These are phyloP conservation scores for Hemiscyllium ocellatum DNA, from an alignment of 2,113 vertebrate species.

Conservation along the genomic window DNA sequence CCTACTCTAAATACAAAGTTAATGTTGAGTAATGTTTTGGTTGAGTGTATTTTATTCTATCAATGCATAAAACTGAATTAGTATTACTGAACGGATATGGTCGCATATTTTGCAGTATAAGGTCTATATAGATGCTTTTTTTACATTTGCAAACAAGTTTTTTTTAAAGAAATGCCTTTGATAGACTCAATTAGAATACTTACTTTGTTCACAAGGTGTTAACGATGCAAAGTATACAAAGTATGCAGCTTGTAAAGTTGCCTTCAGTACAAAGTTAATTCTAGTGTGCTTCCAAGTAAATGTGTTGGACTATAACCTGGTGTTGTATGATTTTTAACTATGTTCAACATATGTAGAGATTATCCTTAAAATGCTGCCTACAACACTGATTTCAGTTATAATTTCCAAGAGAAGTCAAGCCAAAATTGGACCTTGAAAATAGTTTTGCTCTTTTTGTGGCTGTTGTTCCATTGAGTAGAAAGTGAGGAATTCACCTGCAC, in stretches of 20 bases:
- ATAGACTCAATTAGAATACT: not conserved
- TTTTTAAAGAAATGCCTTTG: not conserved
- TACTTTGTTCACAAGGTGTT: not conserved
- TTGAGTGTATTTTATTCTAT: slow-evolving; percentile 10
- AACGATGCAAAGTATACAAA: not conserved
- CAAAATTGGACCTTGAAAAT: not conserved
- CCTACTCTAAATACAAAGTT: not conserved
- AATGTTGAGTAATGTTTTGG: not conserved
- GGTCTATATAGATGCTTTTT: not conserved
- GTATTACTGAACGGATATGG: not conserved
- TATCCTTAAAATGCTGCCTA: not conserved
- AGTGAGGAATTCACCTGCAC: not conserved
- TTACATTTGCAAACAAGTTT: not conserved
- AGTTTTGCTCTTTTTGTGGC: not conserved
- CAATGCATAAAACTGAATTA: not conserved
- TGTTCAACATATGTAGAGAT: not conserved
- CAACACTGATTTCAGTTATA: not conserved
- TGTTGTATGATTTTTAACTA: too few relatives aligned
- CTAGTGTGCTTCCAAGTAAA: too few relatives aligned
- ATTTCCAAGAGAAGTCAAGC: not conserved
- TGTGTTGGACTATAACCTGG: too few relatives aligned
- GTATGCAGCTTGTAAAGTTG: not conserved
- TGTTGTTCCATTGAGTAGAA: not conserved
- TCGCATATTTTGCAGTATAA: too few relatives aligned
- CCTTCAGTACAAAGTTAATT: not conserved